Percentiles rank a stretch among this genome's conserved stretches.
phyloP scores from a whole-genome alignment of 1,140 invertebrate genomes.

The Pissodes strobi region DNA sequence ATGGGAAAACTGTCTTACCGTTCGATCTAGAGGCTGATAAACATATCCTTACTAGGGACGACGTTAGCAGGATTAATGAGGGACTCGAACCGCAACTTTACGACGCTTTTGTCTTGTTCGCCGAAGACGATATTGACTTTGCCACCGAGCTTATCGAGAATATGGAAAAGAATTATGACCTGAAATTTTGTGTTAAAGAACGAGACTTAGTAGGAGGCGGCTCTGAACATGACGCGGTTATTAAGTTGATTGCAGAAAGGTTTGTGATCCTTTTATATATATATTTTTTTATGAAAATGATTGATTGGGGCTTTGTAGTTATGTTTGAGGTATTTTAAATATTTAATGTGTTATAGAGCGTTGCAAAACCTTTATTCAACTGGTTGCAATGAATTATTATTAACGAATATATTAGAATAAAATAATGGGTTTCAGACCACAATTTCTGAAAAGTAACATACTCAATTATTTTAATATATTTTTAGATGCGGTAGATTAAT shows the following conservation, averaged over 20 bases:
- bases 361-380: too few species aligned
- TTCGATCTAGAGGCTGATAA: conserved; percentile 34
- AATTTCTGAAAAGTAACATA: too few species aligned
- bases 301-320: too few species aligned
- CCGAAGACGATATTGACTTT: conserved; percentile 70
- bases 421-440: too few species aligned
- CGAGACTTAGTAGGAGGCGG: conserved; percentile 68
- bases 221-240: conserved; percentile 72
- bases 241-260: conserved; percentile 69
- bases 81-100: conserved; percentile 63
- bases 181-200: conserved; percentile 71
- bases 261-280: conserved; percentile 5
- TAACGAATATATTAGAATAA: too few species aligned
- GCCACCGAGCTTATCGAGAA: conserved; percentile 64
- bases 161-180: conserved; percentile 62
- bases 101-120: conserved; percentile 73
- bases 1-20: conserved; percentile 11
- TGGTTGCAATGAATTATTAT: too few species aligned
- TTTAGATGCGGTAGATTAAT: conserved; percentile 70
- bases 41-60: conserved; percentile 57
- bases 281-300: conserved; percentile 7
- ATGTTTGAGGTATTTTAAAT: neutral
- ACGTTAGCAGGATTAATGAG: conserved; percentile 58
- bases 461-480: too few species aligned
- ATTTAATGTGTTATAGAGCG: too few species aligned